phyloP scores from a whole-genome alignment of 2,113 vertebrate species.

The Lynx canadensis region DNA sequence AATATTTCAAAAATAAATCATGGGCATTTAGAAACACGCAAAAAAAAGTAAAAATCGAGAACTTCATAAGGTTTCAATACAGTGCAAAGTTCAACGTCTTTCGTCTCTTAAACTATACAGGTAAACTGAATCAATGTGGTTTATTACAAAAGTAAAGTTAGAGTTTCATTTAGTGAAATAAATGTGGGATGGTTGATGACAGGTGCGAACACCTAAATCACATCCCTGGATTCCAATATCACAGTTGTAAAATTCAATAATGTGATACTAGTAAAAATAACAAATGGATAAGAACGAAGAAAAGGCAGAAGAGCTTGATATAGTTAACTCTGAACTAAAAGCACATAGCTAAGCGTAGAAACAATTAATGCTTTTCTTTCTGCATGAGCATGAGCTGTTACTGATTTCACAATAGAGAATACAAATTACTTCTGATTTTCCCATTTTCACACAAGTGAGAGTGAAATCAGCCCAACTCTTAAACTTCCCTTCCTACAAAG shows the following conservation, averaged over 20 bases:
- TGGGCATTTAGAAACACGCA: background rate
- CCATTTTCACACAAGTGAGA: background rate
- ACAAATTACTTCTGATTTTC: background rate
- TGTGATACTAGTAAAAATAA: background rate
- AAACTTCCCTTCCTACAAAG: background rate
- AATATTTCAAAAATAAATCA: background rate
- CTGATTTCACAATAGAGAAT: background rate
- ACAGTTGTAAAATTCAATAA: background rate
- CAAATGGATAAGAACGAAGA: background rate
- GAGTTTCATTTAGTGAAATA: background rate
- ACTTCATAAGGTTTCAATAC: background rate
- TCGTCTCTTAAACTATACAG: background rate
- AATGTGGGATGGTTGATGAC: background rate
- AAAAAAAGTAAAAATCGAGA: background rate
- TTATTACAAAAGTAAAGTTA: background rate
- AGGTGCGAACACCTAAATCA: background rate
- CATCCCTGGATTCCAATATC: background rate
- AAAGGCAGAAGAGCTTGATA: background rate
- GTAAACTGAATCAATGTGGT: background rate
- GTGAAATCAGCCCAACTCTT: background rate
- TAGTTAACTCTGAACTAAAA: background rate
- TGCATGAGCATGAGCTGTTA: background rate
- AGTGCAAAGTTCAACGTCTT: background rate
- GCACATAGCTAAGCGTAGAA: background rate
- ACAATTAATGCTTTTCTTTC: background rate